A percentile compares a stretch with the other conserved stretches of the same genome.
phyloP scores from a whole-genome alignment of 2,797 vertebrate genomes.

The Hemibagrus guttatus region DNA sequence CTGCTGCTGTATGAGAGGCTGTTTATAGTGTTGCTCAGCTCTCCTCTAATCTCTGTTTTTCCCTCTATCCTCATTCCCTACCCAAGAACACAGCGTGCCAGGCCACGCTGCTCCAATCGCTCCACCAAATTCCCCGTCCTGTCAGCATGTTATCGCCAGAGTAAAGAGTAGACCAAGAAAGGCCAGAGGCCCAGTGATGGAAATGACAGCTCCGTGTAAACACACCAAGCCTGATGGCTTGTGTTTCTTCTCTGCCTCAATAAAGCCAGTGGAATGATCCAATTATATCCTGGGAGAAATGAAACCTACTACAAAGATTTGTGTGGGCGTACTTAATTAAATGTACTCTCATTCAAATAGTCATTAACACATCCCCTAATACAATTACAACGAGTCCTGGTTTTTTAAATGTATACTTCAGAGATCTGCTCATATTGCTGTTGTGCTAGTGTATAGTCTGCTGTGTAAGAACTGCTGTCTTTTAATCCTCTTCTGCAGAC shows the following conservation, averaged over 20 bases:
- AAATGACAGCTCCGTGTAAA: constrained; percentile 47
- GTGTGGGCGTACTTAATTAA: constrained; percentile 35
- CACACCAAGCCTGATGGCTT: constrained; percentile 16
- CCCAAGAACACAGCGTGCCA: constrained; percentile 21
- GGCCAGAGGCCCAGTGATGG: constrained; percentile 34
- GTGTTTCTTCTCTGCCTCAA: constrained; percentile 32
- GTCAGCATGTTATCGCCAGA: constrained; percentile 23
- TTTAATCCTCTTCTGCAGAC: not conserved
- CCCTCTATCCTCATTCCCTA: not conserved
- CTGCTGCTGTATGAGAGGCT: not conserved
- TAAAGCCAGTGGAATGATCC: constrained; percentile 11
- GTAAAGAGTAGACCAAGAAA: constrained; percentile 36
- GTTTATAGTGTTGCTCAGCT: constrained; percentile 5
- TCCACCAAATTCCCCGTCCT: constrained; percentile 23
- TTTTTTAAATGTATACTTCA: constrained; percentile 2
- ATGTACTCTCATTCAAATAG: constrained; percentile 33
- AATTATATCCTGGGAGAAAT: constrained; percentile 29
- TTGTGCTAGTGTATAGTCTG: not conserved
- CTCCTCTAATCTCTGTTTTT: constrained; percentile 11
- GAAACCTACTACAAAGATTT: constrained; percentile 26
- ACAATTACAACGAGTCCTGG: constrained; percentile 30
- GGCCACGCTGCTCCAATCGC: constrained; percentile 14
- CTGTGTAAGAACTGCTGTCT: too few relatives aligned
- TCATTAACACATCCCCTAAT: constrained; percentile 44
- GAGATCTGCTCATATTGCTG: not conserved